Percentiles rank a stretch among this genome's conserved stretches.
Conservation (phyloP, 2,888 invertebrate species). For the Carpatolechia fugitivella region DNA sequence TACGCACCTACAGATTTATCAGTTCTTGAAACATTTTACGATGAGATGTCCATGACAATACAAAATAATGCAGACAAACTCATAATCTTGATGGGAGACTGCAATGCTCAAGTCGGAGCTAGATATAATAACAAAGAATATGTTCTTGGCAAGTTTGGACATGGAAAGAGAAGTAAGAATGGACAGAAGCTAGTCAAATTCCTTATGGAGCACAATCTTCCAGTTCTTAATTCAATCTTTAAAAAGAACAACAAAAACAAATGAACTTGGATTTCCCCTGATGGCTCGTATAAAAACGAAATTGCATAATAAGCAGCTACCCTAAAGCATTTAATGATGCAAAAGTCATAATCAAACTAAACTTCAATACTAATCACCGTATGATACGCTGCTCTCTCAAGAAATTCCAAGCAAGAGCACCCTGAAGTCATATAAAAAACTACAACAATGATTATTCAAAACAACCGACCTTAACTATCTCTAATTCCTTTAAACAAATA, state of each 20-base stretch:
- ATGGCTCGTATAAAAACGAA: too few species aligned
- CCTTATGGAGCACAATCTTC: conserved; percentile 17
- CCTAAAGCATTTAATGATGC: conserved; percentile 16
- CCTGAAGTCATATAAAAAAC: too few species aligned
- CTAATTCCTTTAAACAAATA: conserved; percentile 11
- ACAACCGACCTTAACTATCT: not conserved
- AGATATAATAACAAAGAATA: conserved; percentile 13
- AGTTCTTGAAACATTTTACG: too few species aligned
- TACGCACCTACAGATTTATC: conserved; percentile 30
- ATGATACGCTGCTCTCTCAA: conserved; percentile 13
- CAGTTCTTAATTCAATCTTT: too few species aligned
- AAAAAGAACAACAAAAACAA: conserved; percentile 10
- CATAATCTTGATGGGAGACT: not conserved
- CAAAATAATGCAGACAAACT: too few species aligned
- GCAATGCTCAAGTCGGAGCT: conserved; percentile 12
- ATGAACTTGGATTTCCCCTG: conserved; percentile 23
- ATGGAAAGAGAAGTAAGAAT: too few species aligned
- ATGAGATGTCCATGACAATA: too few species aligned
- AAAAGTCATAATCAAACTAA: conserved; percentile 12
- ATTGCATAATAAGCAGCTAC: conserved; percentile 9
- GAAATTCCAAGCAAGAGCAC: not conserved
- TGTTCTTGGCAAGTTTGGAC: conserved; percentile 5
- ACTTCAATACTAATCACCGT: conserved; percentile 18
- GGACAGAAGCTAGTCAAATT: conserved; percentile 15
- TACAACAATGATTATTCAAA: not conserved